Evolutionary conservation across 1,140 invertebrate species (phyloP).

Genomic region (Lordiphosa clarofinis): DNA sequence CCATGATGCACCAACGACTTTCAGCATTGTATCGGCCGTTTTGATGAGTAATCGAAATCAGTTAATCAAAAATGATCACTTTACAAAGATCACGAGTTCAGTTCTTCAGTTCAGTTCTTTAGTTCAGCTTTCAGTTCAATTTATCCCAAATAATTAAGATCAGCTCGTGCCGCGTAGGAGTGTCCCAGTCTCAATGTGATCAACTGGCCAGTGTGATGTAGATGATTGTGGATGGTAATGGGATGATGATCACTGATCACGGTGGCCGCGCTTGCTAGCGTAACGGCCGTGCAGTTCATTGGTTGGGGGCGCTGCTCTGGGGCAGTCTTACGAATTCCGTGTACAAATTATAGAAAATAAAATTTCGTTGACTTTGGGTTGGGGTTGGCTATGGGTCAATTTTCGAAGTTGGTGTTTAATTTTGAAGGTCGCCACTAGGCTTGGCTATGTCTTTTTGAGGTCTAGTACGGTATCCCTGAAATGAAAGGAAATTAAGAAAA

Average conservation of each 20-base stretch:
- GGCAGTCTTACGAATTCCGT: constrained; percentile 38
- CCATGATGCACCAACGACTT: constrained; percentile 89
- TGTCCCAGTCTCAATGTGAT: constrained; percentile 58
- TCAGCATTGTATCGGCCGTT: constrained; percentile 83
- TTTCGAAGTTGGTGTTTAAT: neutral
- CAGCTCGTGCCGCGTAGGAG: constrained; percentile 71
- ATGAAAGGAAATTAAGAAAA: constrained; percentile 5
- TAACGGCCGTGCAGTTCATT: constrained; percentile 72
- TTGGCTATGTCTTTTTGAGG: constrained; percentile 49
- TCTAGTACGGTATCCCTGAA: constrained; percentile 54
- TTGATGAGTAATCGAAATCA: constrained; percentile 40
- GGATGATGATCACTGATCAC: constrained; percentile 34
- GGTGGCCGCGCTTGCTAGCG: constrained; percentile 69
- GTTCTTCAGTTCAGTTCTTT: neutral
- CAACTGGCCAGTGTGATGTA: constrained; percentile 44
- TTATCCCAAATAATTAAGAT: constrained; percentile 69
- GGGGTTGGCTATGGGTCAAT: constrained; percentile 5
- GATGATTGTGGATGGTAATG: constrained; percentile 24
- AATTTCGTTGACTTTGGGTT: constrained; percentile 2
- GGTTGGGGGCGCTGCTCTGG: constrained; percentile 46
- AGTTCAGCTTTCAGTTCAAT: constrained; percentile 1
- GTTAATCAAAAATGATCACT: constrained; percentile 16
- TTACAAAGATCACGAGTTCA: neutral
- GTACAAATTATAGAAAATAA: neutral
- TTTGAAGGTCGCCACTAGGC: neutral